Evolutionary conservation across 2,888 invertebrate species (phyloP).

Genomic region (Gibbula magus): DNA sequence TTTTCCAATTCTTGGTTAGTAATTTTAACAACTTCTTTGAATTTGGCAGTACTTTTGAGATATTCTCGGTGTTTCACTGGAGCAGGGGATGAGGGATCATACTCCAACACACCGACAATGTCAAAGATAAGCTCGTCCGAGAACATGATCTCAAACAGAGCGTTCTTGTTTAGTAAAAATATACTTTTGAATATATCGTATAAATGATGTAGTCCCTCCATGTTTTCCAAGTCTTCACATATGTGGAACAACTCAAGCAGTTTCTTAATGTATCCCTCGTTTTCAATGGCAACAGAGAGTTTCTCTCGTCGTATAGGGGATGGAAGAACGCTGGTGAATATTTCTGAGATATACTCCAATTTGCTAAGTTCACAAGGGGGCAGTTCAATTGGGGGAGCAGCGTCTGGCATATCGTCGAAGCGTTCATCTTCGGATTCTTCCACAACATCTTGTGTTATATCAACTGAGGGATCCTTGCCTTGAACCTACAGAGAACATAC

Average conservation of each 20-base stretch:
- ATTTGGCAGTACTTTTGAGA: constrained; percentile 89
- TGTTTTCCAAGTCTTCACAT: constrained; percentile 97
- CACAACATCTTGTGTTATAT: constrained; percentile 87
- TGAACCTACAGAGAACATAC: constrained; percentile 84
- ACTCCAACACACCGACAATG: constrained; percentile 95
- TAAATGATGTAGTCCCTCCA: constrained; percentile 89
- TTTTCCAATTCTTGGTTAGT: constrained; percentile 94
- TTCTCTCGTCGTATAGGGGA: constrained; percentile 95
- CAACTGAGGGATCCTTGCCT: constrained; percentile 98
- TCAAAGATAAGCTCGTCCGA: constrained; percentile 94
- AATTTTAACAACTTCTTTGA: constrained; percentile 87
- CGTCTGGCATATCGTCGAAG: constrained; percentile 96
- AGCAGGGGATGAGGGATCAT: constrained; percentile 86
- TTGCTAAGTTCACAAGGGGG: constrained; percentile 95
- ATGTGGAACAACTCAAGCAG: constrained; percentile 95
- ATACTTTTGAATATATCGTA: constrained; percentile 99
- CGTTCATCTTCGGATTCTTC: constrained; percentile 85
- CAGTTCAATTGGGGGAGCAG: constrained; percentile 93
- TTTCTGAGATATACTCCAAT: constrained; percentile 94
- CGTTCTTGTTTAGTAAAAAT: constrained; percentile 97
- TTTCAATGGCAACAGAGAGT: constrained; percentile 92
- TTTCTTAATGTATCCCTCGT: constrained; percentile 95
- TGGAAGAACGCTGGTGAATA: constrained; percentile 79
- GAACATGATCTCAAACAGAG: constrained; percentile 97
- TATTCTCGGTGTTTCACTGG: constrained; percentile 90